Conservation (phyloP, 2,113 vertebrate genomes). For the Chaetodon auriga region DNA sequence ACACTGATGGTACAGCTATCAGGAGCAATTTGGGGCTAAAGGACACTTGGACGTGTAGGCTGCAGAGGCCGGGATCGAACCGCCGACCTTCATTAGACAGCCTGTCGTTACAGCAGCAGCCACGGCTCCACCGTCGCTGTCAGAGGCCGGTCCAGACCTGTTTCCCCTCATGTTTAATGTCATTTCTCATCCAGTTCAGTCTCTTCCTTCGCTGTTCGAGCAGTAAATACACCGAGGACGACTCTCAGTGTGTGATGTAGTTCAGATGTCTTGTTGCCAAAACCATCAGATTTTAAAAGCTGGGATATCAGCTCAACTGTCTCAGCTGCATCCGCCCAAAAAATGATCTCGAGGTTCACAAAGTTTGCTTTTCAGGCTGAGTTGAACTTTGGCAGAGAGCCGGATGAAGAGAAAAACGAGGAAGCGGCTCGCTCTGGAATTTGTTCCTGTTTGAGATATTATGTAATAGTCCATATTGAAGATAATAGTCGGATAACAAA, state of each 20-base stretch:
- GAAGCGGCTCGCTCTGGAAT: constrained; percentile 7
- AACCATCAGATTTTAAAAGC: background rate
- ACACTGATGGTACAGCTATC: no score
- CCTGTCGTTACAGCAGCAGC: no score
- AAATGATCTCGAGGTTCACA: background rate
- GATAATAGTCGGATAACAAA: constrained; percentile 66
- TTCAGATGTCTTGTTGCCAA: background rate
- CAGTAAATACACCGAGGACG: background rate
- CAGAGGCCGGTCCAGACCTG: no score
- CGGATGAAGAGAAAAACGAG: constrained; percentile 35
- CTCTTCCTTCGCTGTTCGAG: background rate
- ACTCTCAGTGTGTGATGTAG: background rate
- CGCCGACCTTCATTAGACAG: no score
- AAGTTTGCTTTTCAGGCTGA: background rate
- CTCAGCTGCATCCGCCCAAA: background rate
- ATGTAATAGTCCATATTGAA: constrained; percentile 48
- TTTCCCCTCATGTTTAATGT: no score
- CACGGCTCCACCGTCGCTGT: no score
- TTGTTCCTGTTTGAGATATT: constrained; percentile 24
- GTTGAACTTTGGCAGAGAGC: constrained; percentile 11
- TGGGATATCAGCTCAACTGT: background rate
- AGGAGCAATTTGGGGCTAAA: no score
- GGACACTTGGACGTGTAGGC: no score
- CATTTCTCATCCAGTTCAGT: background rate
- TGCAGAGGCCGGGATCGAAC: no score